Base-by-base conservation (phyloP, 2,797 vertebrate species). In the Holocentrus rufus region DNA sequence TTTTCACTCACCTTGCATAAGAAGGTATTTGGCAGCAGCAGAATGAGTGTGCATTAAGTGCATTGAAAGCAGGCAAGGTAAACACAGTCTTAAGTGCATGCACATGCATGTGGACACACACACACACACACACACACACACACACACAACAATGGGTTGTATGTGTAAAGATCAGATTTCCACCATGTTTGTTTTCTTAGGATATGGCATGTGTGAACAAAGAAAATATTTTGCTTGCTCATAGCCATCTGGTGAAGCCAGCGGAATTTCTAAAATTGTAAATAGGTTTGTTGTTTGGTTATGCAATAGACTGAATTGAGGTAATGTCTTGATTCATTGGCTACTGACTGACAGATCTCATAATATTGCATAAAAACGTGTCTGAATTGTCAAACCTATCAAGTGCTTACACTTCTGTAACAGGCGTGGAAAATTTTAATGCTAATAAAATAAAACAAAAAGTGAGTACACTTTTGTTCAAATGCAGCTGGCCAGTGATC, bases 91-190 rank as follows among this genome's bases (percentile, higher is more conserved):
- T 69, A 85, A 79, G 81, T 74, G 76, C 72, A 71, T 25, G 64
- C 67, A 71, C 69, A 83, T 58, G 58, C 70, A 82, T 57, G 46
- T 1, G 39, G 63, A 65, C 62, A 71, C 73, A 65, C 74, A 74
- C 80, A 80, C 57, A 72, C 74, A 53, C 46, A 83, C 71, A 75
- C 61, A 77, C 83, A 59, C 68, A 72, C 63, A 52, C 54, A 65
- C 63, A 70, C 70, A 79, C 76, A 86, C 72, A 86, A 92, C 93
- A 93, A 93, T 91, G 89, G 85, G 72, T 77, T 84, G 90, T 79
- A 90, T 93, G 90, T 87, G 84, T 90, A 85, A 90, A 93, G 93
- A 92, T 94, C 92, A 90, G 83, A 93, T 95, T 94, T 93, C 93
- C 89, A 82, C 85, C 78, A 22, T 93, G 92, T 94, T 94, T 95